Conservation (phyloP, 2,888 invertebrate genomes). For the Drosophila prolongata region DNA sequence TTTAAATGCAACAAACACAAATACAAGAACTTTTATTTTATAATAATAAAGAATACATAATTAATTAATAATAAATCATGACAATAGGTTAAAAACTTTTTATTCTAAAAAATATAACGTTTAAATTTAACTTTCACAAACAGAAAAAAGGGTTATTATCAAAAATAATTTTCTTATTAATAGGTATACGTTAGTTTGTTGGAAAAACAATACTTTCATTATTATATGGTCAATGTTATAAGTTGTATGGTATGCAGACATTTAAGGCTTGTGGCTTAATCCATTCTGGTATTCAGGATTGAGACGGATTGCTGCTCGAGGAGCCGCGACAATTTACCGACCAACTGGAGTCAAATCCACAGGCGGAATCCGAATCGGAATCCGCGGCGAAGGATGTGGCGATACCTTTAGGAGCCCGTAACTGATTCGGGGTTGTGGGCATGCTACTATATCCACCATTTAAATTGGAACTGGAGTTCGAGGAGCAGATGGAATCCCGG, state of each 20-base stretch:
- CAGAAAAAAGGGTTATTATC: not conserved
- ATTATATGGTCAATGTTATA: conserved; percentile 29
- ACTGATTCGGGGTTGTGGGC: conserved; percentile 89
- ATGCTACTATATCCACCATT: conserved; percentile 86
- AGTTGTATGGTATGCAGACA: conserved; percentile 9
- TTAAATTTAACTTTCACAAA: not conserved
- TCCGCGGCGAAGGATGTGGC: conserved; percentile 84
- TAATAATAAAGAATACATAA: not conserved
- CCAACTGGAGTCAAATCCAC: conserved; percentile 93
- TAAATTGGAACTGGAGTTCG: conserved; percentile 79
- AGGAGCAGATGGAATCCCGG: conserved; percentile 79
- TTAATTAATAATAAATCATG: not conserved
- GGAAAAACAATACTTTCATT: conserved; percentile 17
- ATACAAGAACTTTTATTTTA: not conserved
- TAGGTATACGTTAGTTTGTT: conserved; percentile 2
- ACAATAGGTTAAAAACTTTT: too few species aligned
- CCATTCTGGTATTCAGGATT: conserved; percentile 36
- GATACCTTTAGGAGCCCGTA: conserved; percentile 82
- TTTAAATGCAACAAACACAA: conserved; percentile 4
- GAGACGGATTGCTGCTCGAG: conserved; percentile 56
- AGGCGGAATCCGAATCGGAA: conserved; percentile 94
- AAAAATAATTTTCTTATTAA: not conserved
- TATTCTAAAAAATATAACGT: too few species aligned
- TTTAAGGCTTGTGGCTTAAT: not conserved
- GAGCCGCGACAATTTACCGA: conserved; percentile 79